A percentile compares a stretch with the other conserved stretches of the same genome.
phyloP scores from a whole-genome alignment of 2,888 invertebrate species.

The Spodoptera picta region DNA sequence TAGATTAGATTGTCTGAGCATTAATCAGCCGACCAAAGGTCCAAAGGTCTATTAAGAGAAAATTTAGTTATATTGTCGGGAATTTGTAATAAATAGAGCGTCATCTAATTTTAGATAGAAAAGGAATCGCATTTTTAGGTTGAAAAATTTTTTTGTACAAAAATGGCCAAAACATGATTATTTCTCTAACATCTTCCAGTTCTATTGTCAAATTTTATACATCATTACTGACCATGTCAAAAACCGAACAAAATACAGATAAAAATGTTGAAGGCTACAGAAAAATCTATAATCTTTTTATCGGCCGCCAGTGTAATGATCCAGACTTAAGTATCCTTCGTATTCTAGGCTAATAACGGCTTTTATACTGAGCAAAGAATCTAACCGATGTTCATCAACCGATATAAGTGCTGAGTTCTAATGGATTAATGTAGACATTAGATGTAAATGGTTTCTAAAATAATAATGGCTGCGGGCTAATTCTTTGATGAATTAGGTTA shows the following conservation, averaged over 20 bases:
- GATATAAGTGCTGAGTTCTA: slow-evolving; percentile 11
- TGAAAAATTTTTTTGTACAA: no score
- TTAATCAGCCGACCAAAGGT: slow-evolving; percentile 39
- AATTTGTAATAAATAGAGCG: slow-evolving; percentile 13
- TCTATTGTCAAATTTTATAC: no score
- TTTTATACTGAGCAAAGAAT: slow-evolving; percentile 27
- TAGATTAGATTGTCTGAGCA: slow-evolving; percentile 48
- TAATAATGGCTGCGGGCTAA: not conserved
- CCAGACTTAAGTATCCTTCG: slow-evolving; percentile 23
- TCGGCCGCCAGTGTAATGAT: slow-evolving; percentile 29
- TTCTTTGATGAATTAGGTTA: no score
- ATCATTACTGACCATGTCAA: not conserved
- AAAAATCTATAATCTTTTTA: slow-evolving; percentile 23
- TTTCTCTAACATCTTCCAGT: no score
- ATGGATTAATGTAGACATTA: slow-evolving; percentile 4
- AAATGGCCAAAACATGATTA: no score
- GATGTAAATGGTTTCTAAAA: not conserved
- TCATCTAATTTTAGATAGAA: slow-evolving; percentile 9
- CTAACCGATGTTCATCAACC: slow-evolving; percentile 16
- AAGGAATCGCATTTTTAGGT: no score
- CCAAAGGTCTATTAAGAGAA: slow-evolving; percentile 39
- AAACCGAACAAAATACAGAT: slow-evolving; percentile 3
- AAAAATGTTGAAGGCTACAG: not conserved
- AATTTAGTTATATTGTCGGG: slow-evolving; percentile 6
- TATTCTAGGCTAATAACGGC: slow-evolving; percentile 27